Percentiles rank a stretch among this genome's conserved stretches.
These are phyloP conservation scores for Cacatua alba DNA, from an alignment of 2,113 vertebrate species.

Conservation along the genomic window DNA sequence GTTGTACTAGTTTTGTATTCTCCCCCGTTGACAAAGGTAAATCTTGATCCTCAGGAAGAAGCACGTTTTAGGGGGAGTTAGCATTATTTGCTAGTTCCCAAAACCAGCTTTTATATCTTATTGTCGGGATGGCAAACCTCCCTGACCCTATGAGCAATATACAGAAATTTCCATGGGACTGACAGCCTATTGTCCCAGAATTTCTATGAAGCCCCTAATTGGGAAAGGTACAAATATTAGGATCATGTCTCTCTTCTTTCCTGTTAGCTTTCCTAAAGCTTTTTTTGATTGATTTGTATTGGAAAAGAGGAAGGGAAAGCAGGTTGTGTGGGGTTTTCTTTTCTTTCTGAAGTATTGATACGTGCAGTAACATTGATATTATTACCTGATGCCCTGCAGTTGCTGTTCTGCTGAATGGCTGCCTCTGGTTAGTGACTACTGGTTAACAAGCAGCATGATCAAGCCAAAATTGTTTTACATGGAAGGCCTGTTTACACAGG, in stretches of 20 bases:
- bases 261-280: neutral
- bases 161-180: neutral
- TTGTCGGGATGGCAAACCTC: neutral
- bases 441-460: neutral
- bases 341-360: neutral
- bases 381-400: neutral
- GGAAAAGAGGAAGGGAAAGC: neutral
- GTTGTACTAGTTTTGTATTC: constrained; percentile 14
- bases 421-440: neutral
- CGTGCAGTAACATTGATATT: accelerated
- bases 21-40: neutral
- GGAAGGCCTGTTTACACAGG: neutral
- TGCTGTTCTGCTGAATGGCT: neutral
- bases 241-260: neutral
- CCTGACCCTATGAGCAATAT: neutral
- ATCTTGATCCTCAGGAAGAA: neutral
- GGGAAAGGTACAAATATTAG: neutral
- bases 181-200: neutral
- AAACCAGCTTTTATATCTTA: constrained; percentile 2
- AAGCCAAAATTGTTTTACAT: neutral
- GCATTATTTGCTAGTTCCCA: neutral
- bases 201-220: neutral
- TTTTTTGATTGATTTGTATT: neutral
- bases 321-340: neutral
- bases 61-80: neutral